These are phyloP conservation scores for Lophura swinhoii DNA, from an alignment of 2,797 vertebrate genomes.

Conservation along the genomic window DNA sequence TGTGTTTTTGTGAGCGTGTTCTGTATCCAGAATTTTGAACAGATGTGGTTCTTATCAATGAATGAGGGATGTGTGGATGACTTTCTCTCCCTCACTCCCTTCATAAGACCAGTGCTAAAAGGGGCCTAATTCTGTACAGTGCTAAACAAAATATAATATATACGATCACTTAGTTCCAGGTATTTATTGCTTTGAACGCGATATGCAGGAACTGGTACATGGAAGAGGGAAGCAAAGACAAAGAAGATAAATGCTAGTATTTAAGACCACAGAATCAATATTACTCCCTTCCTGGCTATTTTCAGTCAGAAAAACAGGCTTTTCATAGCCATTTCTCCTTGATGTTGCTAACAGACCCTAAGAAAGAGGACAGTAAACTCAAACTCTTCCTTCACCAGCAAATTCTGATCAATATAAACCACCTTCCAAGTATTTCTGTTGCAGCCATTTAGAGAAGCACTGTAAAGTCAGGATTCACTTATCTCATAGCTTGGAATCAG, in stretches of 20 bases:
- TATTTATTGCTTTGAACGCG: not conserved
- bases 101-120: not conserved
- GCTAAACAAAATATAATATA: not conserved
- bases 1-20: not conserved
- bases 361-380: conserved; percentile 34
- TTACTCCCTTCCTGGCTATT: not conserved
- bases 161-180: not conserved
- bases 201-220: not conserved
- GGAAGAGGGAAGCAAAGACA: not conserved
- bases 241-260: conserved; percentile 18
- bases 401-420: conserved; percentile 41
- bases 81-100: not conserved
- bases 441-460: not conserved
- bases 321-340: conserved; percentile 2
- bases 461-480: not conserved
- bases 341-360: not conserved
- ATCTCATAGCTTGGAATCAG: not conserved
- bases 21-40: not conserved
- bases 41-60: not conserved
- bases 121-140: not conserved
- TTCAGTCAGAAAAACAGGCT: not conserved
- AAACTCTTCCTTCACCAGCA: conserved; percentile 16
- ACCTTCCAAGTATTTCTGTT: conserved; percentile 11
- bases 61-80: not conserved
- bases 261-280: conserved; percentile 38